Conservation (phyloP, 2,888 invertebrate genomes). For the Conomelus anceps region DNA sequence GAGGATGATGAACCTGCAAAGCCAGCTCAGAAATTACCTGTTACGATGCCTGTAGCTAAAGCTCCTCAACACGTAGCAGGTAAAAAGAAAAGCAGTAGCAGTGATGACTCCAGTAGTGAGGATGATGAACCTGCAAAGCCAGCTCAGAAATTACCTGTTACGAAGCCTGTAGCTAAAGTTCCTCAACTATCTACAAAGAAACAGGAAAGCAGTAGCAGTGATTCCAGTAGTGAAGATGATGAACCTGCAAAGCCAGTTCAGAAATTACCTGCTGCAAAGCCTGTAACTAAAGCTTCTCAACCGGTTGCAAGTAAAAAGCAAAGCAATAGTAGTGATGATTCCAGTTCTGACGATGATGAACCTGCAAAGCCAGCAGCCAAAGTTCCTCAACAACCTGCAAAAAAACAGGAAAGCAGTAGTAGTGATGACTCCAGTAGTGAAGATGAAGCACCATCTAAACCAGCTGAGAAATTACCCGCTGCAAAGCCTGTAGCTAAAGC, state of each 20-base stretch:
- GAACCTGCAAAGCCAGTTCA: slow-evolving; percentile 40
- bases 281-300: slow-evolving; percentile 18
- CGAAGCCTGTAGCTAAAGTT: neutral
- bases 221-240: slow-evolving; percentile 9
- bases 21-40: slow-evolving; percentile 13
- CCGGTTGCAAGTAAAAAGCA: slow-evolving; percentile 28
- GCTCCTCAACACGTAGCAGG: slow-evolving; percentile 22
- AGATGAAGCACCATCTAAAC: slow-evolving; percentile 30
- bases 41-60: neutral
- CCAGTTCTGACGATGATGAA: slow-evolving; percentile 30
- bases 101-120: slow-evolving; percentile 44
- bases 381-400: slow-evolving; percentile 28
- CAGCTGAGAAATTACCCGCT: slow-evolving; percentile 23
- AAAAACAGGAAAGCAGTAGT: slow-evolving; percentile 23
- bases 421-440: slow-evolving; percentile 30
- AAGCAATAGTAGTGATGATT: slow-evolving; percentile 26
- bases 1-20: slow-evolving; percentile 37
- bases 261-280: slow-evolving; percentile 18
- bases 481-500: slow-evolving; percentile 14
- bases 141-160: neutral
- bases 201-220: neutral
- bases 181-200: neutral
- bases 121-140: slow-evolving; percentile 33
- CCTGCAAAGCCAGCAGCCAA: slow-evolving; percentile 26
- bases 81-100: slow-evolving; percentile 41